Evolutionary conservation across 2,888 invertebrate species (phyloP).

Genomic region (Ophioninae sp.): DNA sequence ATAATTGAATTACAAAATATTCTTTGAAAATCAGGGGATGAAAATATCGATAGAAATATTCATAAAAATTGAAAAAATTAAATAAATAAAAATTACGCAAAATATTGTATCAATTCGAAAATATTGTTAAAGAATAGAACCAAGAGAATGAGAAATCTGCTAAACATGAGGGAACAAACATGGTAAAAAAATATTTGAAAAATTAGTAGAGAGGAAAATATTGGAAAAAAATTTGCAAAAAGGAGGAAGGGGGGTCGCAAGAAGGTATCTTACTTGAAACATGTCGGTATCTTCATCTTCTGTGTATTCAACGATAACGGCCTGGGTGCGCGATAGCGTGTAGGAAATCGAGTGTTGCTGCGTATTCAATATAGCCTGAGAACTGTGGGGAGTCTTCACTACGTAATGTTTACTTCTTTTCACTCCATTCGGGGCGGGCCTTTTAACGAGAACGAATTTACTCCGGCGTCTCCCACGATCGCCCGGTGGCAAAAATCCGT

Average conservation of each 20-base stretch:
- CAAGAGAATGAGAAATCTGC: not conserved
- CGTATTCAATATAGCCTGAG: constrained; percentile 96
- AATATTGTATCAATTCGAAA: not conserved
- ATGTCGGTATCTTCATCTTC: constrained; percentile 98
- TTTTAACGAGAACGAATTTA: constrained; percentile 95
- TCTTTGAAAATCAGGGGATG: too few species aligned
- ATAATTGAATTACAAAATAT: too few species aligned
- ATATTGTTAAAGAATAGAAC: not conserved
- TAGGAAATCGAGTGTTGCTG: constrained; percentile 98
- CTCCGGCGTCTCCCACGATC: constrained; percentile 96
- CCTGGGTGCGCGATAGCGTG: constrained; percentile 97
- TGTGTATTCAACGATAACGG: constrained; percentile 98
- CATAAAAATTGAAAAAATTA: too few species aligned
- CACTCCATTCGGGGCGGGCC: constrained; percentile 94
- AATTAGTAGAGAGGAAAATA: not conserved
- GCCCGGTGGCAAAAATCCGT: constrained; percentile 95
- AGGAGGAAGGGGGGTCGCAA: not conserved
- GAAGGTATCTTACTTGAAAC: constrained; percentile 93
- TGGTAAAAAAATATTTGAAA: not conserved
- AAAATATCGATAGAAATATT: too few species aligned
- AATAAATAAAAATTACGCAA: not conserved
- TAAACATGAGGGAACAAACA: not conserved
- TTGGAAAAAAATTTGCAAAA: not conserved
- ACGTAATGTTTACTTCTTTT: constrained; percentile 97
- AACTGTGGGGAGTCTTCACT: constrained; percentile 96